These are phyloP conservation scores for Syritta pipiens DNA, from an alignment of 2,888 invertebrate genomes.

Conservation along the genomic window DNA sequence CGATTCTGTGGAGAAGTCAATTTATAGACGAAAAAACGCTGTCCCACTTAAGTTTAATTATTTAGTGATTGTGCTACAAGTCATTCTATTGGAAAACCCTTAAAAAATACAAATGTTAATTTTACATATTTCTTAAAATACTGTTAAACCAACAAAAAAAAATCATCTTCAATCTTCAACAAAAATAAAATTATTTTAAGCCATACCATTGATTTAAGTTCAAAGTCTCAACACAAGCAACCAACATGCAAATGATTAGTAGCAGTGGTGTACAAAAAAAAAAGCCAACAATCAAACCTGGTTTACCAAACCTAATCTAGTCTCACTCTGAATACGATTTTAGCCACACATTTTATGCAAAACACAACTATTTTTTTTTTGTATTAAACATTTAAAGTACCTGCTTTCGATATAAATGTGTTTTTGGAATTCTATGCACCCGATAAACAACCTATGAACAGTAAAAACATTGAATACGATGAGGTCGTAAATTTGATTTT, in stretches of 20 bases:
- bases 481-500: neutral
- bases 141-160: too few species aligned
- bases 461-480: conserved; percentile 50
- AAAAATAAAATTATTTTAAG: too few species aligned
- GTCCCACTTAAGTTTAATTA: too few species aligned
- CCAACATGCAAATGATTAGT: neutral
- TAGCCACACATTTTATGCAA: conserved; percentile 54
- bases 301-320: conserved; percentile 53
- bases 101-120: too few species aligned
- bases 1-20: too few species aligned
- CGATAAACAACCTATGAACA: conserved; percentile 73
- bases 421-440: conserved; percentile 71
- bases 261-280: conserved; percentile 3
- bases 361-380: neutral
- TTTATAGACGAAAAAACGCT: too few species aligned
- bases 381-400: conserved; percentile 37
- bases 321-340: conserved; percentile 40
- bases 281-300: conserved; percentile 36
- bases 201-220: too few species aligned
- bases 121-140: too few species aligned
- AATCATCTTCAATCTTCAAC: too few species aligned
- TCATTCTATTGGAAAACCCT: too few species aligned
- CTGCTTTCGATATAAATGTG: conserved; percentile 60
- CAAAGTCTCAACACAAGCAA: too few species aligned
- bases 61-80: too few species aligned